Evolutionary conservation across 2,888 invertebrate species (phyloP), one percentile per base, ranked within the genome.

Genomic region (Leptinotarsa haldemani): DNA sequence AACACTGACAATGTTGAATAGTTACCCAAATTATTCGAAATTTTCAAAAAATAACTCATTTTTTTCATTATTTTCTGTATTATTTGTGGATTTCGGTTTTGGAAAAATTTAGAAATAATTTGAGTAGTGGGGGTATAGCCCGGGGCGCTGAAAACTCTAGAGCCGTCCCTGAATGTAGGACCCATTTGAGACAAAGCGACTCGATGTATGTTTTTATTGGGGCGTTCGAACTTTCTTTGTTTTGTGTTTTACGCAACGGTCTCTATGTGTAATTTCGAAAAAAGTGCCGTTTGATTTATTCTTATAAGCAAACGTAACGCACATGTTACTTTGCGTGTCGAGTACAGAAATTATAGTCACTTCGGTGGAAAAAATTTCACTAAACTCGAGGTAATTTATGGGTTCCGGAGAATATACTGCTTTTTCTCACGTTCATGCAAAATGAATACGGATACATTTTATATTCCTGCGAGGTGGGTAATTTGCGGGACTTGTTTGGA

Each of bases 171-270:
- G 81, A 80, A 79, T 82, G 83, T 82, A 82, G 82, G 82, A 83
- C 77, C 83, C 82, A 84, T 84, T 84, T 83, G 82, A 82, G 80
- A 81, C 80, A 82, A 83, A 78, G 69, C 70, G 74, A 70, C 63
- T 65, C 70, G 63, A 46, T 40, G 73, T 64, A 47, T 65, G 58
- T 40, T 73, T 70, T 70, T 70, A 48, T 68, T 16, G 13, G 61
- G 69, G 65, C 67, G 48, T 68, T 70, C 25, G 69, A 58, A 64
- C 25, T 52, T 53, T 67, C 63, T 70, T 73, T 64, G 56, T 47
- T 66, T 65, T 48, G 46, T 50, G 46, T 40, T 56, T 56, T 61
- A 61, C 30, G 61, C n/a, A 40, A 61, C 61, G 18, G 16, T 68
- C 67, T 53, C 25, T 52, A 58, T 66, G 64, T 70, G 65, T 71